Base-by-base conservation (phyloP, 2,888 invertebrate genomes). In the Dorcus hopei region DNA sequence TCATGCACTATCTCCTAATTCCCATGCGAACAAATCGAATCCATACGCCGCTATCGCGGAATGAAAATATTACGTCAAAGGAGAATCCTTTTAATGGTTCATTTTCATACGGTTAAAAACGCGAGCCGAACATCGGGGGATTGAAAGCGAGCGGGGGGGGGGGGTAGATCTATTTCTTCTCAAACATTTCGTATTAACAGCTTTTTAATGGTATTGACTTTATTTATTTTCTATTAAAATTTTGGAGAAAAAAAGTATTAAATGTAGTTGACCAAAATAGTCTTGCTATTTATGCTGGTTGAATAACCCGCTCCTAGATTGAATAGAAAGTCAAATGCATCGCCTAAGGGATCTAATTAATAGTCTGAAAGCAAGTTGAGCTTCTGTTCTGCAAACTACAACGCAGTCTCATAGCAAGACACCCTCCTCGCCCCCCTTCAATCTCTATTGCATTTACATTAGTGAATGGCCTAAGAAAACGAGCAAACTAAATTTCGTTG, bases 21-120 rank as follows among this genome's bases (percentile, higher is more conserved):
- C 54, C 57, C 52, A 54, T 52, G 51, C 54, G 57, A 54, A 57
- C 54, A 59, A 62, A 62, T 62, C 62, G 59, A 62, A 62, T 62
- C 57, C 57, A 48, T 59, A 52, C 52, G 57, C 57, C 57, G 54
- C 54, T 62, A 59, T 57, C 54, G 52, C 49, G 45, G 53, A 59
- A 54, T 62, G 55, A 59, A 57, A 58, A 45, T 19, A 45, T 45
- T 19, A 45, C 45, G 9, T 45, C 23, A 45, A 45, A 45, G 23
- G 45, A 45, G 26, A 33, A 33, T 33, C 26, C 26, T 33, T 33
- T 33, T 33, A 33, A 33, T 33, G 26, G 26, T 33, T 33, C 26
- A 33, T 33, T 33, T 33, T 33, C 26, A 33, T 33, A 33, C 3
- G 3, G 26, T 33, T 33, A 33, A 33, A 33, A 33, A 33, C 26